These are phyloP conservation scores for Porites divaricata DNA, from an alignment of 92 coral and sea anemone genomes.

Conservation along the genomic window DNA sequence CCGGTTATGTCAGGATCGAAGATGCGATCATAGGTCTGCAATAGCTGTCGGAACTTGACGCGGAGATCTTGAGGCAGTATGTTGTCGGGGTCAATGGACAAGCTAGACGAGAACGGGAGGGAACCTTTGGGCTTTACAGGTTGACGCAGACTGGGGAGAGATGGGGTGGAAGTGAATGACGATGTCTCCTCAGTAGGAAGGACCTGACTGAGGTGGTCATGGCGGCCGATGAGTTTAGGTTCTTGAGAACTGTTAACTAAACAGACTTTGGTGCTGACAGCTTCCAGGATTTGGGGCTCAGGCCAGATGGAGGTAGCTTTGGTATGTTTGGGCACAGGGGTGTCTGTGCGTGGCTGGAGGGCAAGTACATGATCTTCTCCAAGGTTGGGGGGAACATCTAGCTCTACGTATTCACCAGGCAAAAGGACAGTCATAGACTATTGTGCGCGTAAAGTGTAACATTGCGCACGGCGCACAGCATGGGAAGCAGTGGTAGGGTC, in stretches of 20 bases:
- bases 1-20: slow-evolving; percentile 45
- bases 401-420: slow-evolving; percentile 70
- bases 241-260: slow-evolving; percentile 45
- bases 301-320: slow-evolving; percentile 57
- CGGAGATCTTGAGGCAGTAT: slow-evolving; percentile 35
- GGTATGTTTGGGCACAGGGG: slow-evolving; percentile 3
- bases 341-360: slow-evolving; percentile 53
- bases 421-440: slow-evolving; percentile 51
- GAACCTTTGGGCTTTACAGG: slow-evolving; percentile 19
- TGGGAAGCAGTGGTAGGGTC: slow-evolving; percentile 1
- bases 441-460: slow-evolving; percentile 43
- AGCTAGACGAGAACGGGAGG: slow-evolving; percentile 28
- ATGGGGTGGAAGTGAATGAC: slow-evolving; percentile 3
- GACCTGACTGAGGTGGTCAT: slow-evolving; percentile 55
- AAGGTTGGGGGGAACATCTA: slow-evolving; percentile 56
- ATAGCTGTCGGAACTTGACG: slow-evolving; percentile 34
- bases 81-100: slow-evolving; percentile 57
- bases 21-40: slow-evolving; percentile 31
- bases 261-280: slow-evolving; percentile 51
- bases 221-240: slow-evolving; percentile 47
- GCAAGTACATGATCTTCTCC: slow-evolving; percentile 44
- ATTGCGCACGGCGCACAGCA: slow-evolving; percentile 40
- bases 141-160: slow-evolving; percentile 18
- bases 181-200: slow-evolving; percentile 31
- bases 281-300: slow-evolving; percentile 56